These are phyloP conservation scores for Sula dactylatra DNA, from an alignment of 2,113 vertebrate genomes.

Conservation along the genomic window DNA sequence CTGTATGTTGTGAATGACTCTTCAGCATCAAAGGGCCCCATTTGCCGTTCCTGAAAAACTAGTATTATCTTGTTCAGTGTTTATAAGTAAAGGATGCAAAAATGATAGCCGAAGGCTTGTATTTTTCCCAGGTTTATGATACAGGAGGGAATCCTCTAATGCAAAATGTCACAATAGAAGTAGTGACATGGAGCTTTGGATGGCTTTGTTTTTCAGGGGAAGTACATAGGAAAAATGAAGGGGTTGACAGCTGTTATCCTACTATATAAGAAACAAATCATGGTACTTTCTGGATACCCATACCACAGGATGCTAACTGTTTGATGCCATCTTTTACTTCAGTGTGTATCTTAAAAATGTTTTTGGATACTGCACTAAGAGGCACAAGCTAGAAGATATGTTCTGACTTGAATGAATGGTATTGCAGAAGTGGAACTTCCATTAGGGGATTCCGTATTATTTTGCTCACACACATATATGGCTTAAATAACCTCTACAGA, in stretches of 20 bases:
- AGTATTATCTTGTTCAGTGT: background rate
- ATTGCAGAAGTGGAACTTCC: background rate
- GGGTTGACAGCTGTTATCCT: background rate
- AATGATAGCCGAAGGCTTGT: constrained; percentile 1
- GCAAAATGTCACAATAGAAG: background rate
- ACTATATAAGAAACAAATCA: background rate
- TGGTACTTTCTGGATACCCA: background rate
- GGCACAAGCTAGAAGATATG: background rate
- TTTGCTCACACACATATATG: rapidly evolving
- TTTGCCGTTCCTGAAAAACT: background rate
- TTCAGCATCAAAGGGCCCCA: background rate
- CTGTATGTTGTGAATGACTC: background rate
- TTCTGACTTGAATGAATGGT: background rate
- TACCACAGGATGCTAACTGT: background rate
- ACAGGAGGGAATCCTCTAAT: background rate
- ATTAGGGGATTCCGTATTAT: background rate
- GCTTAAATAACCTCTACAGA: background rate
- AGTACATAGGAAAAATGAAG: background rate
- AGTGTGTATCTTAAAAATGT: background rate
- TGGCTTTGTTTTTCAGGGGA: background rate
- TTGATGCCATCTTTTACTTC: background rate
- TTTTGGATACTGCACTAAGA: background rate
- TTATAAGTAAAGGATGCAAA: background rate
- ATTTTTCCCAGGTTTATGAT: background rate
- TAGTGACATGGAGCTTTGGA: background rate